These are phyloP conservation scores for Peromyscus nudipes DNA, from an alignment of 2,797 vertebrate species.

Conservation along the genomic window DNA sequence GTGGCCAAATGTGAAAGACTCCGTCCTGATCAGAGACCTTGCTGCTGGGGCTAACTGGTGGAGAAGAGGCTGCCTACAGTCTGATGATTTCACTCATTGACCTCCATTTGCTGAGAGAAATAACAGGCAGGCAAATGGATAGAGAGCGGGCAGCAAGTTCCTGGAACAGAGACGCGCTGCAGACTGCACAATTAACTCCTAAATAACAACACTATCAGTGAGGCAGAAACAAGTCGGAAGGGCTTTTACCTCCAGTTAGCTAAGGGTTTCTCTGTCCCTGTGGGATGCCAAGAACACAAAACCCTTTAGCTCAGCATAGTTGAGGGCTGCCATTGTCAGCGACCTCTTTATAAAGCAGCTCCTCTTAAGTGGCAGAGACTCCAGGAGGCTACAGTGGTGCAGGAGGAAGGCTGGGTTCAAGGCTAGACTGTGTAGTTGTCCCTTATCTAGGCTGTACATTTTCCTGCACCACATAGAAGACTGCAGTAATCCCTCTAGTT, in stretches of 20 bases:
- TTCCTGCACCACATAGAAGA: background rate
- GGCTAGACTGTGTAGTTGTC: background rate
- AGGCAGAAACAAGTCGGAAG: background rate
- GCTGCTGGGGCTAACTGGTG: conserved; percentile 31
- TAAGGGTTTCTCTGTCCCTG: background rate
- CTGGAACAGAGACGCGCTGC: background rate
- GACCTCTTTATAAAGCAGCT: background rate
- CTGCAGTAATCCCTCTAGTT: background rate
- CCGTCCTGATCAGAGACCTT: conserved; percentile 45
- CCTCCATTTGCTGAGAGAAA: conserved; percentile 49
- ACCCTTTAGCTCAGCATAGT: background rate
- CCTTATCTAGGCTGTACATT: background rate
- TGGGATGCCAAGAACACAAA: background rate
- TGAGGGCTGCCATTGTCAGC: background rate
- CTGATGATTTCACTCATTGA: background rate
- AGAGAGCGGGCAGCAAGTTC: background rate
- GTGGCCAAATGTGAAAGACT: conserved; percentile 41
- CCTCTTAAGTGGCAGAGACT: background rate
- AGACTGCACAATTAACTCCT: conserved; percentile 27
- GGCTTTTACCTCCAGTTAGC: background rate
- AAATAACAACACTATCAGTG: conserved; percentile 45
- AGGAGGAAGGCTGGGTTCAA: background rate
- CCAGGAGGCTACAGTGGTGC: background rate
- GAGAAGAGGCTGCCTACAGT: conserved; percentile 39
- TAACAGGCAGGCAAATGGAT: conserved; percentile 37